These are phyloP conservation scores for Agrotis ipsilon DNA, from an alignment of 2,888 invertebrate species.

Conservation along the genomic window DNA sequence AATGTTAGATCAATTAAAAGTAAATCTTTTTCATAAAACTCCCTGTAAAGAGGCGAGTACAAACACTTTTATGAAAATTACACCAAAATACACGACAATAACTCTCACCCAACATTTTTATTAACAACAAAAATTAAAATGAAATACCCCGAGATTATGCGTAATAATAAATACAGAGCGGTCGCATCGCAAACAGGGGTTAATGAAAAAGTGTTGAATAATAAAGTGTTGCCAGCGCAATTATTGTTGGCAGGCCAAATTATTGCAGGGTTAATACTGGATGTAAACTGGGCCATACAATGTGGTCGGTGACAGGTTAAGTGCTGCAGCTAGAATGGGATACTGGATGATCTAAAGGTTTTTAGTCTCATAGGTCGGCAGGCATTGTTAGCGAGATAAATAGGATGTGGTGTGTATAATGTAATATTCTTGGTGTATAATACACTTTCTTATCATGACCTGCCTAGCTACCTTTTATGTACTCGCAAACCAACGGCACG, in stretches of 20 bases:
- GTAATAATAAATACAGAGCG: conserved; percentile 62
- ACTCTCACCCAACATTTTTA: conserved; percentile 35
- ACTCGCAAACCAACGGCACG: no score
- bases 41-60: neutral
- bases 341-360: conserved; percentile 29
- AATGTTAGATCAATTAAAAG: no score
- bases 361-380: neutral
- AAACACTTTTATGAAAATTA: neutral
- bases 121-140: conserved; percentile 27
- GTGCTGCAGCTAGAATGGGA: conserved; percentile 32
- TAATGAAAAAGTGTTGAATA: conserved; percentile 69
- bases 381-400: neutral
- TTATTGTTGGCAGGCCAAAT: conserved; percentile 62
- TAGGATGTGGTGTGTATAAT: neutral
- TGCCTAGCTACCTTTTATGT: no score
- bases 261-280: conserved; percentile 58
- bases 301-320: conserved; percentile 36
- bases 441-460: no score
- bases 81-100: conserved; percentile 3
- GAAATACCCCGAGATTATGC: conserved; percentile 50
- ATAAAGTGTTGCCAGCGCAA: conserved; percentile 59
- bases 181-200: conserved; percentile 63
- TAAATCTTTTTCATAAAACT: no score
- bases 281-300: conserved; percentile 43
- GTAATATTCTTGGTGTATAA: neutral